phyloP scores from a whole-genome alignment of 2,113 vertebrate species.

The Pongo pygmaeus region DNA sequence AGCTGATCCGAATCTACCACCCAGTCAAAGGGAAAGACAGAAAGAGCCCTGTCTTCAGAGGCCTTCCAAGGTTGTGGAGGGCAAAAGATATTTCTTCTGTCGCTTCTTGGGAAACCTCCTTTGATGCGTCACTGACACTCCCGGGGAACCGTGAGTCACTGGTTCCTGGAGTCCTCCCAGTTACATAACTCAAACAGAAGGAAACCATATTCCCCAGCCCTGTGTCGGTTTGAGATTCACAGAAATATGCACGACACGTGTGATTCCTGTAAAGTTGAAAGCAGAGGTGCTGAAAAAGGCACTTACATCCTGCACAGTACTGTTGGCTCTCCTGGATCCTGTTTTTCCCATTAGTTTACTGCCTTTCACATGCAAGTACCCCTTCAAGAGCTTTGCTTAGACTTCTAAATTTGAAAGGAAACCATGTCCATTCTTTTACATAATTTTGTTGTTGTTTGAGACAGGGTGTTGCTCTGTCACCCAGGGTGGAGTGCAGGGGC shows the following conservation, averaged over 20 bases:
- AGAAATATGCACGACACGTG: accelerated
- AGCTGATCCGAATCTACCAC: conserved; percentile 53
- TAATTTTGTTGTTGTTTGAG: not conserved
- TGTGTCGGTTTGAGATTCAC: accelerated
- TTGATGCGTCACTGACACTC: not conserved
- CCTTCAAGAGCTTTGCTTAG: not conserved
- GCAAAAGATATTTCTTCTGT: conserved; percentile 35
- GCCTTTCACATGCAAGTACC: not conserved
- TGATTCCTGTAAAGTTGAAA: not conserved
- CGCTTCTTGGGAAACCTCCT: conserved; percentile 72
- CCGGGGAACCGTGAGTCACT: not conserved
- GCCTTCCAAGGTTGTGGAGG: conserved; percentile 18
- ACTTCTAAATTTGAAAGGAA: not conserved
- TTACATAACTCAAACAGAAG: not conserved
- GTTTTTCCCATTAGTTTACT: not conserved
- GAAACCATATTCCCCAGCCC: not conserved
- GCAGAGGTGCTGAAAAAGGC: not conserved
- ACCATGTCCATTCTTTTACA: not conserved
- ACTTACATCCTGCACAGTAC: accelerated
- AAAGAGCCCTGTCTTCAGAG: not conserved
- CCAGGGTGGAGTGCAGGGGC: not conserved
- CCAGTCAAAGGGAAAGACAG: conserved; percentile 76
- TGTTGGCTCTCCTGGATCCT: accelerated
- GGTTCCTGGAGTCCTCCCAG: not conserved
- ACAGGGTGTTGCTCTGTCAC: not conserved